Evolutionary conservation across 2,113 vertebrate genomes (phyloP).

Genomic region (Merops nubicus): DNA sequence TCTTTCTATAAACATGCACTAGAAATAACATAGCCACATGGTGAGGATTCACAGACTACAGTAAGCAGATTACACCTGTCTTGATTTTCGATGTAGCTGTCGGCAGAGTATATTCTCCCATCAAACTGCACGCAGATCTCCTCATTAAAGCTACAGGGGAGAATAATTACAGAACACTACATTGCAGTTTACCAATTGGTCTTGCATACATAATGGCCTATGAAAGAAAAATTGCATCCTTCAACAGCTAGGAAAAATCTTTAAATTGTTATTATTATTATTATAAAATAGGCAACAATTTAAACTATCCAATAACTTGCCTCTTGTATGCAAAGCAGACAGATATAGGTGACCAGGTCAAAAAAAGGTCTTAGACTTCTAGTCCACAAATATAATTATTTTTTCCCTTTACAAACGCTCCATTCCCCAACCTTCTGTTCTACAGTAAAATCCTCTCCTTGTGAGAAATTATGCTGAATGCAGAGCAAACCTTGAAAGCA

Average conservation of each 20-base stretch:
- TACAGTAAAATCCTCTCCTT: neutral
- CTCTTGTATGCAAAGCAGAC: neutral
- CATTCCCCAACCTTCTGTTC: constrained; percentile 19
- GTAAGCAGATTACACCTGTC: constrained; percentile 72
- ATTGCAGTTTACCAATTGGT: constrained; percentile 66
- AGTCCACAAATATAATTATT: constrained; percentile 7
- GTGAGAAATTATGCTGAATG: neutral
- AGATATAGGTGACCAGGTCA: neutral
- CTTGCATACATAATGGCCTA: constrained; percentile 58
- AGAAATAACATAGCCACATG: constrained; percentile 65
- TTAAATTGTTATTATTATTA: constrained; percentile 44
- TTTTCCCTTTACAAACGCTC: neutral
- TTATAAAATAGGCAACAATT: constrained; percentile 17
- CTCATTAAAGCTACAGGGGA: constrained; percentile 72
- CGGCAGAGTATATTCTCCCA: constrained; percentile 47
- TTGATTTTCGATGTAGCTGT: constrained; percentile 59
- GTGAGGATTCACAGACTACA: constrained; percentile 60
- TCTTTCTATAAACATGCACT: constrained; percentile 57
- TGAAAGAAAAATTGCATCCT: constrained; percentile 24
- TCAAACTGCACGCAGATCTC: constrained; percentile 56
- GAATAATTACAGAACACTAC: constrained; percentile 65
- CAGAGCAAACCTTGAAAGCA: neutral
- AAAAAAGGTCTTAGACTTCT: neutral
- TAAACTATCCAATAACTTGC: neutral
- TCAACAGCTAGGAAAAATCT: constrained; percentile 56